Percentiles rank a stretch among this genome's conserved stretches.
These are phyloP conservation scores for Tolypeutes matacus DNA, from an alignment of 2,797 vertebrate genomes.

Conservation along the genomic window DNA sequence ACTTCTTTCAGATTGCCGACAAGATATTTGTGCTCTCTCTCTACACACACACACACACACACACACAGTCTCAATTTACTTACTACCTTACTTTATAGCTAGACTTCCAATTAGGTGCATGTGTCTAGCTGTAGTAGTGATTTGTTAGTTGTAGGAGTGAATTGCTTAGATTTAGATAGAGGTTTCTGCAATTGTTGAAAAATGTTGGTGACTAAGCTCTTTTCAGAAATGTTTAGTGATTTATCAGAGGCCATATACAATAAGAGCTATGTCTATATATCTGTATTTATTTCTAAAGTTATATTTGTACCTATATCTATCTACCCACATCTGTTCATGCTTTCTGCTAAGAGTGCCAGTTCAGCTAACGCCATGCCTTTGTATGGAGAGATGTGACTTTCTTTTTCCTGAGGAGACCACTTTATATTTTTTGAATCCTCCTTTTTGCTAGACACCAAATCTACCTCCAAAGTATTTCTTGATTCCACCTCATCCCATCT, in stretches of 20 bases:
- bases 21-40: neutral
- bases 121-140: neutral
- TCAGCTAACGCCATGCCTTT: neutral
- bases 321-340: neutral
- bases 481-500: neutral
- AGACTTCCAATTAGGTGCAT: neutral
- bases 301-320: neutral
- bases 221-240: neutral
- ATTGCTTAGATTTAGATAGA: neutral
- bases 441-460: neutral
- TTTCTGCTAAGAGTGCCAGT: neutral
- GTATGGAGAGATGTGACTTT: neutral
- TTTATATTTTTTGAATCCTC: neutral
- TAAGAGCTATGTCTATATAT: neutral
- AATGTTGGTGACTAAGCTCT: neutral
- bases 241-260: neutral
- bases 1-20: neutral
- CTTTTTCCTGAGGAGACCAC: neutral
- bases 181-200: neutral
- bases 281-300: neutral
- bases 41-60: too few species aligned
- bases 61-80: neutral
- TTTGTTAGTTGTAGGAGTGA: constrained; percentile 9
- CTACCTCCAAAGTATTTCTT: constrained; percentile 20
- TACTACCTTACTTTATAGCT: neutral